phyloP scores from a whole-genome alignment of 1,140 invertebrate genomes.

The Pseudomyrmex concolor region DNA sequence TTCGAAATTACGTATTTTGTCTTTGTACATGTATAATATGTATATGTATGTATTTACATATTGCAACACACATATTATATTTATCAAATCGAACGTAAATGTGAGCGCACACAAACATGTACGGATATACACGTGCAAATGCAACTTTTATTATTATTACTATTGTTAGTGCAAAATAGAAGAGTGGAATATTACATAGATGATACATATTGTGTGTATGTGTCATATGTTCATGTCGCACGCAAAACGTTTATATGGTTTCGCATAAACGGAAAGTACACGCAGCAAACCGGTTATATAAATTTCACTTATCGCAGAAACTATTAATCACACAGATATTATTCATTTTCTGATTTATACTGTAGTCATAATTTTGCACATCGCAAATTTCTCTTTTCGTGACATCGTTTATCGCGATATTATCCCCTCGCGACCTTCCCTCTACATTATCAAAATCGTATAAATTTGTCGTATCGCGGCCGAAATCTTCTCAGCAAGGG shows the following conservation, averaged over 20 bases:
- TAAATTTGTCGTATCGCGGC: neutral
- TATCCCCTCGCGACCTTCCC: neutral
- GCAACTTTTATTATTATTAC: neutral
- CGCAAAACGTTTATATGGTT: conserved; percentile 55
- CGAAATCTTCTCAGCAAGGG: neutral
- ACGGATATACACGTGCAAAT: conserved; percentile 10
- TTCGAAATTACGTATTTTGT: conserved; percentile 1
- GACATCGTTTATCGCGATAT: conserved; percentile 32
- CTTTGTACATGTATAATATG: conserved; percentile 5
- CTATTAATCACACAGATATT: conserved; percentile 47
- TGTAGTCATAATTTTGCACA: conserved; percentile 14
- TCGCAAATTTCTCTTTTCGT: neutral
- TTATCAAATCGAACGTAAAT: neutral
- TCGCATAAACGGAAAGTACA: conserved; percentile 43
- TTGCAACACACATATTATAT: neutral
- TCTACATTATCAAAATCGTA: conserved; percentile 14
- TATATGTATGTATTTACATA: conserved; percentile 5
- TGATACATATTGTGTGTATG: neutral
- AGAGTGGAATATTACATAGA: conserved; percentile 15
- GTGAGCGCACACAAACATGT: conserved; percentile 11
- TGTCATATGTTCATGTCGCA: conserved; percentile 1
- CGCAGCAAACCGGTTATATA: conserved; percentile 54
- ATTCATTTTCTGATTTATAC: conserved; percentile 39
- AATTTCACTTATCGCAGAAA: conserved; percentile 52
- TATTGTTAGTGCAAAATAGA: conserved; percentile 37